Percentiles rank a stretch among this genome's conserved stretches.
Evolutionary conservation across 2,888 invertebrate species (phyloP).

Genomic region (Opisthograptis luteolata): DNA sequence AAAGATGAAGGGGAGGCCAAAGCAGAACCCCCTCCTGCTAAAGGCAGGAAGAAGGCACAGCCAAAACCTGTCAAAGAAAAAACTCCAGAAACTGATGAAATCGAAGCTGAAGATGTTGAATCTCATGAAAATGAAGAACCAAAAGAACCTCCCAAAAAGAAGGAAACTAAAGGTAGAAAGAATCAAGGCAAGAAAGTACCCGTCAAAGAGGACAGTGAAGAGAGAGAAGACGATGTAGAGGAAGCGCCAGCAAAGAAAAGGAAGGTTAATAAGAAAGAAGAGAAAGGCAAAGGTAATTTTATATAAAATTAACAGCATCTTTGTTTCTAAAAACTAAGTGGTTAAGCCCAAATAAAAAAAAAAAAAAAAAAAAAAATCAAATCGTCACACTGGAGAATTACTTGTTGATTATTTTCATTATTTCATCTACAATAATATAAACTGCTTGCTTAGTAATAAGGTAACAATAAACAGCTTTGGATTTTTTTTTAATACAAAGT

Average conservation of each 20-base stretch:
- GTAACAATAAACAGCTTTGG: no score
- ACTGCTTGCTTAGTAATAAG: no score
- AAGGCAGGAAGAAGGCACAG: conserved; percentile 47
- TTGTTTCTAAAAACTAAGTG: not conserved
- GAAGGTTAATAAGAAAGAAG: conserved; percentile 63
- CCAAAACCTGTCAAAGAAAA: conserved; percentile 52
- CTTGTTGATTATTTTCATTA: no score
- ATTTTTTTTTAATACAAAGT: no score
- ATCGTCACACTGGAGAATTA: no score
- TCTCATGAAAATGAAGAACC: conserved; percentile 51
- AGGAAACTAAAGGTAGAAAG: conserved; percentile 63
- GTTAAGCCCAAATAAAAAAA: no score
- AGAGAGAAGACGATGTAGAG: conserved; percentile 52
- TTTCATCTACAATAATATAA: no score
- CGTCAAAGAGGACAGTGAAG: conserved; percentile 59
- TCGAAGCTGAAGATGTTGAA: conserved; percentile 44
- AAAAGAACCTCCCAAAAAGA: conserved; percentile 64
- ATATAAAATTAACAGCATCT: no score
- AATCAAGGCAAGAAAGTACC: conserved; percentile 61
- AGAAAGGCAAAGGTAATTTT: conserved; percentile 58
- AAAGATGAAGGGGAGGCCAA: conserved; percentile 60
- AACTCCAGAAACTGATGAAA: conserved; percentile 46
- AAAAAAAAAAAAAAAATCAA: no score
- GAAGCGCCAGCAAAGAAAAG: conserved; percentile 58
- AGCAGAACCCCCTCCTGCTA: conserved; percentile 43